Base-by-base conservation (phyloP, 2,888 invertebrate species). In the Eupeodes latifasciatus region DNA sequence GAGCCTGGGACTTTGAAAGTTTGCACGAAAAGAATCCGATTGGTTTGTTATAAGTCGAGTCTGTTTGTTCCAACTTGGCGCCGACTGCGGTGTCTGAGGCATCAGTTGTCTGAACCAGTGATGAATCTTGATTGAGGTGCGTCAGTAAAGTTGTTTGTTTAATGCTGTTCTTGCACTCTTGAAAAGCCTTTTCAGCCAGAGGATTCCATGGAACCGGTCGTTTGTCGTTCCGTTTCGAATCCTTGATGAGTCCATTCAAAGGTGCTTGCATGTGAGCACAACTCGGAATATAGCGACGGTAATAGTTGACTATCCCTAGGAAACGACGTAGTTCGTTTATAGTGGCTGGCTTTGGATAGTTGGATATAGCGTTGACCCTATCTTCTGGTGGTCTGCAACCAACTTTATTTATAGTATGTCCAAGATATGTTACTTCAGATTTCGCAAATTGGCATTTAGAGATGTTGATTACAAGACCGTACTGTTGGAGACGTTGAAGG, bases 351-450 rank as follows among this genome's bases (percentile, higher is more conserved):
- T 77, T 77, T 49, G 66, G 19, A 19, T 76, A 76, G 47, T 64
- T 55, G 1, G 12, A 27, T 11, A 69, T 64, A 12, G 49, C 59
- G 10, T 78, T 36, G n/a, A 61, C 40, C 59, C 69, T 59, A 40
- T 47, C 34, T 69, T 90, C 83, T 6, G 64, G 51, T 47, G 78
- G 88, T 53, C 47, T 66, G 14, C 77, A 78, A 11, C 84, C 80
- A 6, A 69, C n/a, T 79, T 40, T 36, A 16, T 53, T 69, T 27
- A 69, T 69, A 19, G 55, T 12, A 40, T 78, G 78, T 69, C 69
- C 36, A 57, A 61, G 61, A 19, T 61, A 61, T 40, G 40, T 40
- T 40, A 40, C 40, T 4, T 40, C 40, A 40, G 40, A 40, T 40
- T 40, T 40, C 40, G 40, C 40, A 40, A 40, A 40, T 40, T 40